Base-by-base conservation (phyloP, 1,140 invertebrate genomes). In the Drosophila kurseongensis region DNA sequence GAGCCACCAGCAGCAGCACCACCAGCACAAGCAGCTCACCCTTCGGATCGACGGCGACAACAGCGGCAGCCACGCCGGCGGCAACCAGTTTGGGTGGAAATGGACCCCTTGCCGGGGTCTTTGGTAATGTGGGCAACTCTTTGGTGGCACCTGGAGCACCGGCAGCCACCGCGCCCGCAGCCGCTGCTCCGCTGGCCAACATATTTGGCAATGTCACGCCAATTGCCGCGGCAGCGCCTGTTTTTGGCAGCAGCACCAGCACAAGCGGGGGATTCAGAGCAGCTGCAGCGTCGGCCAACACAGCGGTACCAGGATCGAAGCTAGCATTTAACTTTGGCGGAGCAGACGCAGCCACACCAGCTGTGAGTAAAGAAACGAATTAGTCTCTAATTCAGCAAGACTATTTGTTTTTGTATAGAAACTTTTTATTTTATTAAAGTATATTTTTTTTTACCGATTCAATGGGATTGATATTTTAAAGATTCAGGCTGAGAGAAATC, bases 301-400 rank as follows among this genome's bases (percentile, higher is more conserved):
- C 57, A 10, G 50, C 41, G 60, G 32, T 13, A 9, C 44, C 7
- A 23, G 29, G n/a, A 51, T 32, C 62, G 8, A 78, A 84, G 47
- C 59, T 67, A 40, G 69, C 75, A 80, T 90, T 90, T 74, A 79
- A 78, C 27, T 90, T 90, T 67, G 66, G 77, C 36, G 54, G 55
- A 54, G 44, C 71, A 12, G 18, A 32, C 9, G 47, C 84, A 44
- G 44, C 62, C 14, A 8, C 67, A 14, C 38, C 55, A 29, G 40
- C 66, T 12, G 83, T 86, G 41, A 77, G 79, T 79, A 71, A 7
- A 7, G 29, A 23, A 23, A 23, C 3, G 4, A 23, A 23, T 2
- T 23, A 23, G 23, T 23, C 23, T 4, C 23, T 4, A 23, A 23
- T 23, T 23, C 23, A 23, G 2, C 1, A 23, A 2, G 23, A 23